Evolutionary conservation across 2,797 vertebrate genomes (phyloP), one percentile per base, ranked within the genome.

Genomic region (Morelia viridis): DNA sequence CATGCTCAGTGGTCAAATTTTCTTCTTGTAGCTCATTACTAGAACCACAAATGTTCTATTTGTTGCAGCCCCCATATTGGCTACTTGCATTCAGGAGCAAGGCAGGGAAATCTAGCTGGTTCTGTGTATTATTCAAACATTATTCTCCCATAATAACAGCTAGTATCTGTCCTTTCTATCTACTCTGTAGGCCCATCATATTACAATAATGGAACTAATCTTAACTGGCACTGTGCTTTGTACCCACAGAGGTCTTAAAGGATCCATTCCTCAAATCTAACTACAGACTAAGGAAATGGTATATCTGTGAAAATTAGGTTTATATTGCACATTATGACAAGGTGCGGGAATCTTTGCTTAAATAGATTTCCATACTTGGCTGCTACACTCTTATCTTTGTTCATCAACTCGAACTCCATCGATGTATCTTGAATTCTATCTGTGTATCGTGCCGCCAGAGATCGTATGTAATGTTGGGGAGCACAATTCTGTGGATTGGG

Each of bases 131-230:
- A 57, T 84, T 31, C 56, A 41, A 85, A 91, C 4, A 87, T 86
- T 0, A 5, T 2, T 24, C 57, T 2, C 0, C 0, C 1, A 15
- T 89, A 41, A 0, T 41, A 50, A 80, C 35, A 11, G 71, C 4
- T 1, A 46, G 35, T 46, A 9, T 41, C 3, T 3, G 0, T 41
- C 35, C 35, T 80, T 46, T 46, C 13, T 15, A 1, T 31, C 31
- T 19, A 13, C 50, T 41, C 19, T 65, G 9, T 26, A 13, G 50
- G 15, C 41, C 60, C 35, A 61, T 88, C 35, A 61, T 7, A 61
- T 22, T 31, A 53, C 56, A 53, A 46, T 56, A 56, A 56, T 57
- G 35, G 64, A 58, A 35, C 46, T 50, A 80, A 58, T 41, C 22
- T 58, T 50, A 8, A 91, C 24, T 58, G 17, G 4, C 19, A 46